A percentile compares a stretch with the other conserved stretches of the same genome.
Conservation (phyloP, 2,888 invertebrate species). For the Luperina nickerlii region DNA sequence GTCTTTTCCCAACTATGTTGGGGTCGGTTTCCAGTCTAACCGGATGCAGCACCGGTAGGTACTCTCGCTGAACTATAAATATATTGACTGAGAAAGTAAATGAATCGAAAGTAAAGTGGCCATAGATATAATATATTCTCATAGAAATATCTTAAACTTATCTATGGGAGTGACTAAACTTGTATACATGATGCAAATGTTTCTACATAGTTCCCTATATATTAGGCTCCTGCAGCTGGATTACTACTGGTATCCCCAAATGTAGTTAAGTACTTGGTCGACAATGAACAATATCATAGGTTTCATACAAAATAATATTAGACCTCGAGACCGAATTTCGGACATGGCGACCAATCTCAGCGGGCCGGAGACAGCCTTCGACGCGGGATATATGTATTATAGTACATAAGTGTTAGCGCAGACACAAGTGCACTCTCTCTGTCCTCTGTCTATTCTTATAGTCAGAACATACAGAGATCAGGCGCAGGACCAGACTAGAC, state of each 20-base stretch:
- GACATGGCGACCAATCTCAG: no score
- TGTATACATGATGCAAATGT: neutral
- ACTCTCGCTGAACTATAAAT: slow-evolving; percentile 4
- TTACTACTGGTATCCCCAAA: neutral
- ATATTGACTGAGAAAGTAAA: neutral
- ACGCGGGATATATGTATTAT: no score
- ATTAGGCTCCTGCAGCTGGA: no score
- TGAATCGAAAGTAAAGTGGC: neutral
- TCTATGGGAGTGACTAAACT: neutral
- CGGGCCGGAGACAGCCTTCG: no score
- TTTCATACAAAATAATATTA: neutral
- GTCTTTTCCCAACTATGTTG: no score
- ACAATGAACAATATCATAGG: neutral
- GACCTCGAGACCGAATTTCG: neutral
- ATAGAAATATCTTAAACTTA: no score
- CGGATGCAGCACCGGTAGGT: neutral
- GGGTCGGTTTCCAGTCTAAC: no score
- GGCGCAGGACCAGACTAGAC: neutral
- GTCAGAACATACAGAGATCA: no score
- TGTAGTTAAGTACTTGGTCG: neutral
- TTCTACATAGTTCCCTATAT: neutral
- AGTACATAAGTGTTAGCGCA: no score
- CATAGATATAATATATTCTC: no score
- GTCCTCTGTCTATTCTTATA: no score
- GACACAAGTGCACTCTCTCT: no score